Evolutionary conservation across 2,888 invertebrate species (phyloP), one percentile per base, ranked within the genome.

Genomic region (Spatulosminthurus flaviceps): DNA sequence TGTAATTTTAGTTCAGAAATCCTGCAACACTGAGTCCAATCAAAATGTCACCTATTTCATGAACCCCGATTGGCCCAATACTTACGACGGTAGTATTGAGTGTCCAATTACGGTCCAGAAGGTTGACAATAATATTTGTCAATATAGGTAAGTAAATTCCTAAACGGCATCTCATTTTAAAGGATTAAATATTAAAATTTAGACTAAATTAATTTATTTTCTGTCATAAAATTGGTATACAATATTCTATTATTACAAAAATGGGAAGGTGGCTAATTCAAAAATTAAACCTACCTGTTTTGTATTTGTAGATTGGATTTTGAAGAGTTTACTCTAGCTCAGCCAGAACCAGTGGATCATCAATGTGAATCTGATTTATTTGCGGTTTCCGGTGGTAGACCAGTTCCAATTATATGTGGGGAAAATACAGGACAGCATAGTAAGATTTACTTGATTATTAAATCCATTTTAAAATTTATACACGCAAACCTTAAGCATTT

Each of bases 351-450:
- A 1, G 82, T 82, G 0, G 85, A 86, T 34, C 86, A 86, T 51
- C 82, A 84, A 64, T 86, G 86, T 72, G 85, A 84, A 34, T 83
- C 84, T 28, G 86, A 86, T 70, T 84, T 84, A 21, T 85, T 86
- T 76, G 83, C 83, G 13, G 86, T 86, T n/a, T 82, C 85, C n/a
- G 86, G 86, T 34, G 86, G 86, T 21, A 80, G 85, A 21, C 84
- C 83, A 4, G 84, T 86, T 26, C 86, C 86, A 7, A 79, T 82
- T 9, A 85, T 86, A 77, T 86, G 86, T 77, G 86, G 86, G 19
- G 85, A 86, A 67, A 86, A 86, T 77, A 79, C 81, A 41, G 86
- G 86, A 22, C 86, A 86, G 79, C 86, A 86, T 75, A 86, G 86
- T 86, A 84, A 82, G 83, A 79, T 26, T 24, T 0, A n/a, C n/a